phyloP scores from a whole-genome alignment of 2,113 vertebrate species.

The Capreolus pygargus region DNA sequence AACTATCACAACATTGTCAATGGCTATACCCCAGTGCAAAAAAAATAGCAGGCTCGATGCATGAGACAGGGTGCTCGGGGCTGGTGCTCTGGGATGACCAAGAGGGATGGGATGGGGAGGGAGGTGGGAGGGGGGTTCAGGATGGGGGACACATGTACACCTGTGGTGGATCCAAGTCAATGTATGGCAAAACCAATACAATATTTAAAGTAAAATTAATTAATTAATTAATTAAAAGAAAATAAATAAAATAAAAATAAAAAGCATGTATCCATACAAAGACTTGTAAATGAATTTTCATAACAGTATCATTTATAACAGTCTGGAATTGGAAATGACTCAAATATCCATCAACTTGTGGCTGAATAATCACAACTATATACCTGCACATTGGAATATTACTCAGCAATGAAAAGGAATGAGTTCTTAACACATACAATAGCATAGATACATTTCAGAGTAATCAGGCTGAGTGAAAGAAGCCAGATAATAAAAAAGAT shows the following conservation, averaged over 20 bases:
- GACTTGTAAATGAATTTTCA: not conserved
- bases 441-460: not conserved
- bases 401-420: not conserved
- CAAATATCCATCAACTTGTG: not conserved
- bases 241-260: no score
- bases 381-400: not conserved
- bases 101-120: no score
- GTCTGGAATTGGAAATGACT: not conserved
- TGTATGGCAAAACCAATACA: no score
- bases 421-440: not conserved
- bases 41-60: not conserved
- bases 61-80: no score
- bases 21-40: not conserved
- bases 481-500: not conserved
- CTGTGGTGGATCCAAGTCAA: no score
- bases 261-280: not conserved
- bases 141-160: no score
- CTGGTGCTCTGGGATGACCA: no score
- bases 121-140: no score
- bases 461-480: not conserved
- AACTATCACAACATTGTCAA: not conserved
- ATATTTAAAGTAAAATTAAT: no score
- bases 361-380: not conserved
- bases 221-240: no score
- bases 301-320: not conserved